Evolutionary conservation across 2,888 invertebrate genomes (phyloP).

Genomic region (Sinohyriopsis cumingii): DNA sequence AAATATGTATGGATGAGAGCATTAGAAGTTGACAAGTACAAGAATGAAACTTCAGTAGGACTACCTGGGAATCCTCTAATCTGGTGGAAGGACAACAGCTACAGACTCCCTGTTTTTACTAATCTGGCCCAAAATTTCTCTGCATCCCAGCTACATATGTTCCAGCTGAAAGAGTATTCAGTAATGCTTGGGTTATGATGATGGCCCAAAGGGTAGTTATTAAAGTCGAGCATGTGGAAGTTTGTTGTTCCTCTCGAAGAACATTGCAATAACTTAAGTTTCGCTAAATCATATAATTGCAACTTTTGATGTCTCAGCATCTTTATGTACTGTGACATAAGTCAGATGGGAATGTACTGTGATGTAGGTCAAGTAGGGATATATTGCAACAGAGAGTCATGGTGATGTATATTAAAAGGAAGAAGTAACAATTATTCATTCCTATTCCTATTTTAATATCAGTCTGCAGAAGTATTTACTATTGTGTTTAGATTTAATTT

Average conservation of each 20-base stretch:
- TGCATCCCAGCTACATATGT: constrained; percentile 24
- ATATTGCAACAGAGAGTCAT: no score
- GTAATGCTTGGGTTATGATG: constrained; percentile 23
- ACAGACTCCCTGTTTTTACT: constrained; percentile 16
- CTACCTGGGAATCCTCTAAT: constrained; percentile 8
- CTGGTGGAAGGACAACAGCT: constrained; percentile 18
- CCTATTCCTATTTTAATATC: no score
- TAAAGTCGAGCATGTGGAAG: constrained; percentile 16
- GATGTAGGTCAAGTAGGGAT: no score
- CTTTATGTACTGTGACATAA: no score
- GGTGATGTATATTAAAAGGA: no score
- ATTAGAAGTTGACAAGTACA: constrained; percentile 5
- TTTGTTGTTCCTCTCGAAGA: constrained; percentile 26
- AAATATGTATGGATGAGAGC: no score
- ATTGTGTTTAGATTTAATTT: no score
- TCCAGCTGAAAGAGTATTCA: constrained; percentile 21
- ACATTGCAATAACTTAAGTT: background rate
- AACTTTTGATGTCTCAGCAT: no score
- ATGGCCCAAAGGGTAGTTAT: constrained; percentile 19
- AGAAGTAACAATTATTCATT: no score
- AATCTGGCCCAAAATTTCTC: constrained; percentile 8
- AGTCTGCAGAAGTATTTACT: no score
- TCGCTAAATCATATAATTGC: no score
- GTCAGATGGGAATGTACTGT: no score
- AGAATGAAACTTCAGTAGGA: constrained; percentile 5